A percentile compares a stretch with the other conserved stretches of the same genome.
Conservation (phyloP, 1,140 invertebrate species). For the Meloidogyne chitwoodi region DNA sequence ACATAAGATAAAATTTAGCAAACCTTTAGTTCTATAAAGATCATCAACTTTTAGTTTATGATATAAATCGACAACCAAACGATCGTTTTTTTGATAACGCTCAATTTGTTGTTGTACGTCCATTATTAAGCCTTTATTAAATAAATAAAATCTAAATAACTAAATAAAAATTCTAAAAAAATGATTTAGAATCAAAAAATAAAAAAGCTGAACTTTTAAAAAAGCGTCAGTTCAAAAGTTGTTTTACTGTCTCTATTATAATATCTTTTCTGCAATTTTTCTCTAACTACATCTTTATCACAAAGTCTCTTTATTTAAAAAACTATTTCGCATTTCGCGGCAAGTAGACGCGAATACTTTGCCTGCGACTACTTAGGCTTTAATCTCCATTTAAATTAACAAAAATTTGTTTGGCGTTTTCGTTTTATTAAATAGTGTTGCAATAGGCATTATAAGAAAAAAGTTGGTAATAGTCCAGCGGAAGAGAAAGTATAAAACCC, state of each 20-base stretch:
- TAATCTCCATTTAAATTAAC: too few species aligned
- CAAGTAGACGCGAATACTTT: too few species aligned
- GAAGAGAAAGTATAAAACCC: too few species aligned
- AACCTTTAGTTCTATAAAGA: slow-evolving; percentile 10
- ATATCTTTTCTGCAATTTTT: not conserved
- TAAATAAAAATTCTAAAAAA: not conserved
- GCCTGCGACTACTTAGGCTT: too few species aligned
- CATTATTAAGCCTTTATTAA: not conserved
- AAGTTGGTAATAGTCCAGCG: too few species aligned
- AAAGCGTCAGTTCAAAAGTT: not conserved
- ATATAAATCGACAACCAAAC: slow-evolving; percentile 9
- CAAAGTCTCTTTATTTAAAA: not conserved
- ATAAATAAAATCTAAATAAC: not conserved
- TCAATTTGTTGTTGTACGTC: slow-evolving; percentile 18
- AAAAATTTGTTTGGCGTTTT: too few species aligned
- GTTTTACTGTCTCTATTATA: not conserved
- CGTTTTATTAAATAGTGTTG: too few species aligned
- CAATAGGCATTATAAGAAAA: too few species aligned
- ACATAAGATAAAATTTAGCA: not conserved
- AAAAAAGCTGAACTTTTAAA: not conserved
- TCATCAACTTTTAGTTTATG: slow-evolving; percentile 22
- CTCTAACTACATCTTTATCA: not conserved
- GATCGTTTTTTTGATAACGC: slow-evolving; percentile 12
- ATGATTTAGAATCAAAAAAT: not conserved
- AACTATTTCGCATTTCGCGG: too few species aligned